phyloP scores from a whole-genome alignment of 2,797 vertebrate species.

The Hippopotamyrus pictus region DNA sequence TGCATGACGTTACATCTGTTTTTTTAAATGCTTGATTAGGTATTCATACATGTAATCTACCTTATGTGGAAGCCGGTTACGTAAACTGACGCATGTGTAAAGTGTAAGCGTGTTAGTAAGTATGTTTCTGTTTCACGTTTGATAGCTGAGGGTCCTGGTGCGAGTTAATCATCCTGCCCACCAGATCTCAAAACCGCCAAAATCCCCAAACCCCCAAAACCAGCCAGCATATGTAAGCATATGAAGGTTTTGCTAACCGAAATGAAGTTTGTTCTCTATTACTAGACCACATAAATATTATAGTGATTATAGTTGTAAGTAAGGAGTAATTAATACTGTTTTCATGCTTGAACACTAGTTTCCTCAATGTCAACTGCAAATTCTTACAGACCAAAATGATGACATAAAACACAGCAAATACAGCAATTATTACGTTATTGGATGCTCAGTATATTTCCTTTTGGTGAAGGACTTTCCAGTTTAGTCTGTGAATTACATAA shows the following conservation, averaged over 20 bases:
- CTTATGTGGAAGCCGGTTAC: background rate
- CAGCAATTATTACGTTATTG: background rate
- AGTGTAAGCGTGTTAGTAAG: background rate
- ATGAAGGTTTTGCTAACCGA: background rate
- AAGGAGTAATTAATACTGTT: background rate
- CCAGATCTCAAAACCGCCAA: background rate
- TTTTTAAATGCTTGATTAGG: background rate
- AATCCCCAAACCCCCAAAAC: background rate
- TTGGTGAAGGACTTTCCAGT: background rate
- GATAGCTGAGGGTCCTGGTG: background rate
- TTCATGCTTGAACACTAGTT: background rate
- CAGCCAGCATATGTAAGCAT: background rate
- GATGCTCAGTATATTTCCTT: background rate
- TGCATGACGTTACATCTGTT: background rate
- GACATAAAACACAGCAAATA: background rate
- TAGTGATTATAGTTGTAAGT: background rate
- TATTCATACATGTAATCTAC: background rate
- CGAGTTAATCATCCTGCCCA: background rate
- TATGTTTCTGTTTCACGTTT: background rate
- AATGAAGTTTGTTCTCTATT: background rate
- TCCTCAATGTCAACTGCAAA: background rate
- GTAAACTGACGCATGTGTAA: background rate
- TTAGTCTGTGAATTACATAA: background rate
- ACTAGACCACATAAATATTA: background rate
- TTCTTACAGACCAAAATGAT: background rate